Evolutionary conservation across 92 coral and sea anemone species (phyloP).

Genomic region (Isaurus tuberculatus): DNA sequence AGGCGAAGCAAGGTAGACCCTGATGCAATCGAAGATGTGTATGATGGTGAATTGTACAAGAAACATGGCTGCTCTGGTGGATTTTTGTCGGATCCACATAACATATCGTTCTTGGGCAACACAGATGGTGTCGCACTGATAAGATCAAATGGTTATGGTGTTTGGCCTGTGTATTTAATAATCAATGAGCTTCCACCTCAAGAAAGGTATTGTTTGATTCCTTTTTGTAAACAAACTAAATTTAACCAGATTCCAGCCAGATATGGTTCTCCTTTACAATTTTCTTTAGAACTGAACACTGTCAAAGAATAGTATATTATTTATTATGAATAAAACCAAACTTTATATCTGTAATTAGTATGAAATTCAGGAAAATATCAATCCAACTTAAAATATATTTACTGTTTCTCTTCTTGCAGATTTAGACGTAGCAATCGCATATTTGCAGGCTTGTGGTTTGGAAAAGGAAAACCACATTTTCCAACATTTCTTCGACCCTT

Average conservation of each 20-base stretch:
- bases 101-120: conserved; percentile 63
- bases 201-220: conserved; percentile 50
- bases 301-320: no score
- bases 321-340: no score
- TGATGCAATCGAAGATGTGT: conserved; percentile 52
- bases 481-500: not conserved
- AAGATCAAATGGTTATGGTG: conserved; percentile 43
- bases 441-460: not conserved
- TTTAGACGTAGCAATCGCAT: not conserved
- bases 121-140: conserved; percentile 65
- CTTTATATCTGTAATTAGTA: no score
- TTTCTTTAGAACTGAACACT: no score
- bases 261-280: no score
- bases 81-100: conserved; percentile 42
- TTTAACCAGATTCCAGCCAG: no score
- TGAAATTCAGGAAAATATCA: no score
- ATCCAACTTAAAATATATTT: no score
- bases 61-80: conserved; percentile 47
- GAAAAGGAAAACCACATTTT: not conserved
- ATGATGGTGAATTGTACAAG: conserved; percentile 62
- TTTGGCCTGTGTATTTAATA: conserved; percentile 59
- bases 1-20: not conserved
- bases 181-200: conserved; percentile 64
- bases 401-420: no score
- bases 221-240: no score